phyloP scores from a whole-genome alignment of 2,888 invertebrate genomes.

The Eupelmus urozonus region DNA sequence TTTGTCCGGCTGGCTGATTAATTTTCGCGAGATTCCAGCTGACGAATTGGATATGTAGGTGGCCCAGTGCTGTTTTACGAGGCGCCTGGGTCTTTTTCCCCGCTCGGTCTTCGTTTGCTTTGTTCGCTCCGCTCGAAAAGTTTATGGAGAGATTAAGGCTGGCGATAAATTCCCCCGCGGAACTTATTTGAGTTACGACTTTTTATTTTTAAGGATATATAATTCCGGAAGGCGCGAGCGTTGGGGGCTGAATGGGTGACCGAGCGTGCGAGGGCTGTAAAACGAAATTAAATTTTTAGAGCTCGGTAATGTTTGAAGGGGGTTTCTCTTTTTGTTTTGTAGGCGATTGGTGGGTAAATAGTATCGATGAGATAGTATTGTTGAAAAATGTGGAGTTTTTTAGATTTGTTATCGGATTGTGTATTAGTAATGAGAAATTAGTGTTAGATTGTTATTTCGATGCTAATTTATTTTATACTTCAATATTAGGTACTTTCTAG shows the following conservation, averaged over 20 bases:
- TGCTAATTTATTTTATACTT: too few relatives aligned
- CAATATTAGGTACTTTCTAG: too few relatives aligned
- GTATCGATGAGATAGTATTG: too few relatives aligned
- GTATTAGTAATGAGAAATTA: too few relatives aligned
- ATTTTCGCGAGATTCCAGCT: conserved; percentile 10
- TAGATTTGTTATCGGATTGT: too few relatives aligned
- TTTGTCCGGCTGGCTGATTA: conserved; percentile 11
- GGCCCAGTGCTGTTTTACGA: conserved; percentile 7
- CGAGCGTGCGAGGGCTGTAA: background rate
- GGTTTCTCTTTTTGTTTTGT: too few relatives aligned
- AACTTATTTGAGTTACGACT: background rate
- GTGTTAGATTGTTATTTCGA: too few relatives aligned
- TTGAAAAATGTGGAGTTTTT: too few relatives aligned
- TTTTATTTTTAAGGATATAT: conserved; percentile 20
- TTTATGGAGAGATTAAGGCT: conserved; percentile 34
- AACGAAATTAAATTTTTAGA: conserved; percentile 20
- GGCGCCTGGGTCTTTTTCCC: background rate
- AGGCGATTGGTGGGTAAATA: too few relatives aligned
- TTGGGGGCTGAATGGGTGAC: background rate
- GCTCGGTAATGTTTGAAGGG: background rate
- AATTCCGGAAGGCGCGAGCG: background rate
- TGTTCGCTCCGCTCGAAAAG: background rate
- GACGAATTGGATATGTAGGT: conserved; percentile 12
- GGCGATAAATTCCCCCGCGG: conserved; percentile 36
- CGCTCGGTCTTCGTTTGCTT: background rate